These are phyloP conservation scores for Embiotoca jacksoni DNA, from an alignment of 2,113 vertebrate species.

Conservation along the genomic window DNA sequence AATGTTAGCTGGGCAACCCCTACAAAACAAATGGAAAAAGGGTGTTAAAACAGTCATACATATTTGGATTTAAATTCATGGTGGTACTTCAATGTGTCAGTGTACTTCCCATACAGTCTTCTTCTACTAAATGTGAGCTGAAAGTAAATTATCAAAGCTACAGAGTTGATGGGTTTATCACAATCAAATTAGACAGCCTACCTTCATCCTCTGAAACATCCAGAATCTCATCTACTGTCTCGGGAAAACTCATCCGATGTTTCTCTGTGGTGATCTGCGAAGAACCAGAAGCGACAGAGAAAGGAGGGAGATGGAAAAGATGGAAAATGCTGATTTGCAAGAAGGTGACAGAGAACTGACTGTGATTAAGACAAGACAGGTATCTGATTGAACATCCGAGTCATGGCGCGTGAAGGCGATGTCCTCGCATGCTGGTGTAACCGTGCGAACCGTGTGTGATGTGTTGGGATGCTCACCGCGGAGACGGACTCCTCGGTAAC, in stretches of 20 bases:
- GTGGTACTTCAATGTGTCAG: conserved; percentile 21
- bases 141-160: conserved; percentile 29
- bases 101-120: conserved; percentile 35
- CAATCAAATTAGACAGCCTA: conserved; percentile 66
- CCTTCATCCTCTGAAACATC: conserved; percentile 99
- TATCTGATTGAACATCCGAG: conserved; percentile 12
- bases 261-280: conserved; percentile 89
- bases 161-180: not conserved
- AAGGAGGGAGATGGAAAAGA: not conserved
- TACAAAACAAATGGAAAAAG: conserved; percentile 80
- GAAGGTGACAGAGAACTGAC: conserved; percentile 26
- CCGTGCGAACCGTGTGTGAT: conserved; percentile 31
- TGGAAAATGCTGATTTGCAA: conserved; percentile 3
- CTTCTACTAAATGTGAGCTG: conserved; percentile 45
- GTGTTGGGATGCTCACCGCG: conserved; percentile 81
- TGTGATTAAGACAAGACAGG: conserved; percentile 13
- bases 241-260: conserved; percentile 97
- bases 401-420: conserved; percentile 12
- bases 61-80: not conserved
- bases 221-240: conserved; percentile 96
- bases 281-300: conserved; percentile 9
- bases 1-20: conserved; percentile 86
- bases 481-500: conserved; percentile 91
- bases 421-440: conserved; percentile 6
- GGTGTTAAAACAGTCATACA: conserved; percentile 49